phyloP scores from a whole-genome alignment of 2,797 vertebrate species.

The Molothrus aeneus region DNA sequence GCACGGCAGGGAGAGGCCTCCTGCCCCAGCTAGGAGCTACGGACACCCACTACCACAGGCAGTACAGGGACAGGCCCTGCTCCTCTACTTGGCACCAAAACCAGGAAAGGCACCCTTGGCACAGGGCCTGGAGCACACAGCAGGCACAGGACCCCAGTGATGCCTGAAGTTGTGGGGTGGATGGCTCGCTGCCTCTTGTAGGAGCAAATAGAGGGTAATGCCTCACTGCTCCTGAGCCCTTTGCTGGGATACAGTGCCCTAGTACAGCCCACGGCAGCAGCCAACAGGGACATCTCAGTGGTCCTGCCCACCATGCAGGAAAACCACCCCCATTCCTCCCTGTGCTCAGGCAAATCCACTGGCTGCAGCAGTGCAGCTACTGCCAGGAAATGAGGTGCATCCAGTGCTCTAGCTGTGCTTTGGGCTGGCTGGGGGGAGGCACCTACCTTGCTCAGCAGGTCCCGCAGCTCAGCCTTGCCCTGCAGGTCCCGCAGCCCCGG shows the following conservation, averaged over 20 bases:
- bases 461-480: slow-evolving; percentile 83
- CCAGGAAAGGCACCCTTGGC: background rate
- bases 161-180: background rate
- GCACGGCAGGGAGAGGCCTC: background rate
- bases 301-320: background rate
- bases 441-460: slow-evolving; percentile 84
- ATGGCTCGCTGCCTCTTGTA: rapidly evolving
- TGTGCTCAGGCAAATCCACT: background rate
- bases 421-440: background rate
- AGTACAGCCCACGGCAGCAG: rapidly evolving
- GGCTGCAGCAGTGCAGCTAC: background rate
- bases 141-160: rapidly evolving
- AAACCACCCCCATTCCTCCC: background rate
- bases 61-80: background rate
- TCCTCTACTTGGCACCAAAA: background rate
- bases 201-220: background rate
- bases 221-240: background rate
- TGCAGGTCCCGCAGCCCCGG: slow-evolving; percentile 89
- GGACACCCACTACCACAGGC: rapidly evolving
- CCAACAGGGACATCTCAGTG: background rate
- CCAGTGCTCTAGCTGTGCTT: background rate
- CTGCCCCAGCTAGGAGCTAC: background rate
- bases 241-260: background rate
- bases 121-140: background rate
- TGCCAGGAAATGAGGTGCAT: background rate